Conservation (phyloP, 2,113 vertebrate genomes). For the Thinocorus orbignyianus region DNA sequence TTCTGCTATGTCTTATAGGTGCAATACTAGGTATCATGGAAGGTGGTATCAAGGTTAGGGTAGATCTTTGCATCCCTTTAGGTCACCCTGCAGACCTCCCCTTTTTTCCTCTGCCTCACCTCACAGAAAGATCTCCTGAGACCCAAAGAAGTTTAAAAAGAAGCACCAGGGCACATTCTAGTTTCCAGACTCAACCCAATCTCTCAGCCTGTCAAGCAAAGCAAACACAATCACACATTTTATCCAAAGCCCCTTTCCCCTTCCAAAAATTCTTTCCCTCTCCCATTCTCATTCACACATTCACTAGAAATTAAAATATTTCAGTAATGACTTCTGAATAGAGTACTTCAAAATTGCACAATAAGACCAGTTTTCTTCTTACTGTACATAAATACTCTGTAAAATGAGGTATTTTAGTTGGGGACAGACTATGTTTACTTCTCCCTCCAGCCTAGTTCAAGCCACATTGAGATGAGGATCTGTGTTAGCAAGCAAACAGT, state of each 20-base stretch:
- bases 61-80: background rate
- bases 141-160: background rate
- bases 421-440: background rate
- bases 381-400: background rate
- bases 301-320: background rate
- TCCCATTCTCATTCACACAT: background rate
- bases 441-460: background rate
- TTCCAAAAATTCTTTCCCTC: background rate
- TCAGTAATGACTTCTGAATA: background rate
- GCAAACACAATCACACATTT: background rate
- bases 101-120: background rate
- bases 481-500: background rate
- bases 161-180: background rate
- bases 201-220: background rate
- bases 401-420: background rate
- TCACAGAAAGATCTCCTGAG: background rate
- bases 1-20: background rate
- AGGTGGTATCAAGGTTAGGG: background rate
- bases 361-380: background rate
- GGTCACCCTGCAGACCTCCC: background rate
- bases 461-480: background rate
- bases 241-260: background rate
- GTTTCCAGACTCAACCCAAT: background rate
- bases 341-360: background rate
- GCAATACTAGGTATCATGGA: background rate